phyloP scores from a whole-genome alignment of 2,797 vertebrate species.

The Neostethus bicornis region DNA sequence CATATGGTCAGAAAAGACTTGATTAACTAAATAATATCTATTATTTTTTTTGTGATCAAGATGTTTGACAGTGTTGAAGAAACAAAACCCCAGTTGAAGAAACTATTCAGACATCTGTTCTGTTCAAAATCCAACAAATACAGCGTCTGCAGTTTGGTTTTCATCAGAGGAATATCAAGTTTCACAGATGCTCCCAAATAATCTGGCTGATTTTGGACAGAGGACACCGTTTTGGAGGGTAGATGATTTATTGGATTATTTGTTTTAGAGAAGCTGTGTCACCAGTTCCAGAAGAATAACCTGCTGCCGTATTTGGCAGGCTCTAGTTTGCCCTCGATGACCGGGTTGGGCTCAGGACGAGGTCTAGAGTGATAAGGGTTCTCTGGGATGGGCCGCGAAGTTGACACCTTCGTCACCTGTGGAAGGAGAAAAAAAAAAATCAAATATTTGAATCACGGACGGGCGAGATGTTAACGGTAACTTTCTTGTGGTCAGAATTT shows the following conservation, averaged over 20 bases:
- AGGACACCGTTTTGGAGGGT: slow-evolving; percentile 34
- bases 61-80: slow-evolving; percentile 46
- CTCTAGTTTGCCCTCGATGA: slow-evolving; percentile 84
- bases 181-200: background rate
- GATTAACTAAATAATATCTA: slow-evolving; percentile 34
- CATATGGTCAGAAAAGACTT: slow-evolving; percentile 51
- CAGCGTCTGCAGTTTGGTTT: slow-evolving; percentile 2
- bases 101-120: slow-evolving; percentile 36
- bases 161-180: slow-evolving; percentile 13
- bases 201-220: slow-evolving; percentile 50
- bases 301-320: slow-evolving; percentile 87
- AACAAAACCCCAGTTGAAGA: slow-evolving; percentile 26
- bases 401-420: slow-evolving; percentile 96
- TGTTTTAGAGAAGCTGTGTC: slow-evolving; percentile 44
- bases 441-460: too few species aligned
- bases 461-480: too few species aligned
- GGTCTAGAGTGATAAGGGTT: slow-evolving; percentile 89
- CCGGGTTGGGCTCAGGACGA: slow-evolving; percentile 87
- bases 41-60: slow-evolving; percentile 50
- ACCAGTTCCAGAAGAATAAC: slow-evolving; percentile 91
- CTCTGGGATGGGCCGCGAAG: slow-evolving; percentile 87
- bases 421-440: slow-evolving; percentile 23
- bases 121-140: slow-evolving; percentile 51
- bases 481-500: too few species aligned
- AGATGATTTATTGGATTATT: background rate